Evolutionary conservation across 2,888 invertebrate genomes (phyloP), one percentile per base, ranked within the genome.

Genomic region (Eilema griseolum): DNA sequence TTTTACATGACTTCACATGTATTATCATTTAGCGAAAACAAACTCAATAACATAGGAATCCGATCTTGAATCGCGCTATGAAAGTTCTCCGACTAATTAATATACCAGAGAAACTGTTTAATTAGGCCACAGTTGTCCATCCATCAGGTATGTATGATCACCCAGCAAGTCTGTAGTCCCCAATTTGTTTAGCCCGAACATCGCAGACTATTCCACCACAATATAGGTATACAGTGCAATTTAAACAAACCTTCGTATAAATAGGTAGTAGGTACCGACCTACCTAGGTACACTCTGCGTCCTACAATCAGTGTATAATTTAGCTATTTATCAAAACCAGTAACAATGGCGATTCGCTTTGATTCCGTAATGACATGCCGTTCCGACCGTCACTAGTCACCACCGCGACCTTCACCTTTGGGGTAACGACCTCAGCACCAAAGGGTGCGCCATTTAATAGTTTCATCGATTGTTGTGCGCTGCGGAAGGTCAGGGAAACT

Each of bases 371-470:
- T 26, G 26, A 59, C 59, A 59, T 20, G 26, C 28, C 26, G 59
- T 0, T 14, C 3, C 14, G 14, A 59, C 24, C 26, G 24, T n/a
- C n/a, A n/a, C n/a, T n/a, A n/a, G n/a, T n/a, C n/a, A n/a, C n/a
- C n/a, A n/a, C n/a, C 26, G 24, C 26, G 59, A 20, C 59, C 59
- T 59, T 59, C 14, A 59, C 59, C 59, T 59, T 14, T 5, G 14
- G 59, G 59, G 16, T 28, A 59, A 59, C 26, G 59, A 59, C 59
- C 59, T 24, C 59, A 2, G 31, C 12, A 16, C 14, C 14, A 59
- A 59, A 59, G 59, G 59, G 59, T 59, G 59, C 59, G 59, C 59
- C 28, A 59, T 59, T 28, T 26, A 28, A 59, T 59, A 16, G 59
- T 26, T 59, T 14, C 59, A 59, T 59, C 59, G 59, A 59, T 59